Conservation (phyloP, 2,113 vertebrate genomes). For the Hemiscyllium ocellatum region DNA sequence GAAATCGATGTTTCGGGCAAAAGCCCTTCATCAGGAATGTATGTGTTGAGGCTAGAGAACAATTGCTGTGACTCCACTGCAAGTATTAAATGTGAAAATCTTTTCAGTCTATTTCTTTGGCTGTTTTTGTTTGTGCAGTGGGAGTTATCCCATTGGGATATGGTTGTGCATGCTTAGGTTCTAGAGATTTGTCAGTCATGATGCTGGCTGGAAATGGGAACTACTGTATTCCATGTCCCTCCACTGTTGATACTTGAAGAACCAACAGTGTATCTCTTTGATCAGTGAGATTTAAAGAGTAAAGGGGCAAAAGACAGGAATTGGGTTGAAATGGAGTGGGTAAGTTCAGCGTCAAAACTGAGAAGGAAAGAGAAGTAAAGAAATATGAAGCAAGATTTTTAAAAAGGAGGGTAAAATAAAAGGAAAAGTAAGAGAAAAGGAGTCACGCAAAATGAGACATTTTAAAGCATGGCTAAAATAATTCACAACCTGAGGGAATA, state of each 20-base stretch:
- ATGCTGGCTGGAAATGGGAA: neutral
- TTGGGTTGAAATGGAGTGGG: neutral
- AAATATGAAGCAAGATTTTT: neutral
- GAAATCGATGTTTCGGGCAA: too few species aligned
- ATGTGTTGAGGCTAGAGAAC: neutral
- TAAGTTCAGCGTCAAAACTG: neutral
- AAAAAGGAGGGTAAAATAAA: neutral
- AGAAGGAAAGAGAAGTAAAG: neutral
- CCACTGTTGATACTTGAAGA: neutral
- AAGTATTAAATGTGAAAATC: neutral
- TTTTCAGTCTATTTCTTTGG: neutral
- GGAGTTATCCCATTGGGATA: neutral
- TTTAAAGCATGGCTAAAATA: neutral
- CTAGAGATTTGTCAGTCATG: neutral
- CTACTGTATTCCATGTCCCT: too few species aligned
- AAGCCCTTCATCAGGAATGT: too few species aligned
- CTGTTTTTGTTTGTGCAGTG: neutral
- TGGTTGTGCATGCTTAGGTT: neutral
- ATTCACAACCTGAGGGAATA: neutral
- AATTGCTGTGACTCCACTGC: neutral
- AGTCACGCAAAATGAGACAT: neutral
- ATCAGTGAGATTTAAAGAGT: neutral
- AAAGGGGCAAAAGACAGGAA: neutral
- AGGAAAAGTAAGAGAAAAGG: neutral
- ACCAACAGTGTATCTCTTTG: neutral